phyloP scores from a whole-genome alignment of 1,140 invertebrate species.

The Diploscapter pachys region DNA sequence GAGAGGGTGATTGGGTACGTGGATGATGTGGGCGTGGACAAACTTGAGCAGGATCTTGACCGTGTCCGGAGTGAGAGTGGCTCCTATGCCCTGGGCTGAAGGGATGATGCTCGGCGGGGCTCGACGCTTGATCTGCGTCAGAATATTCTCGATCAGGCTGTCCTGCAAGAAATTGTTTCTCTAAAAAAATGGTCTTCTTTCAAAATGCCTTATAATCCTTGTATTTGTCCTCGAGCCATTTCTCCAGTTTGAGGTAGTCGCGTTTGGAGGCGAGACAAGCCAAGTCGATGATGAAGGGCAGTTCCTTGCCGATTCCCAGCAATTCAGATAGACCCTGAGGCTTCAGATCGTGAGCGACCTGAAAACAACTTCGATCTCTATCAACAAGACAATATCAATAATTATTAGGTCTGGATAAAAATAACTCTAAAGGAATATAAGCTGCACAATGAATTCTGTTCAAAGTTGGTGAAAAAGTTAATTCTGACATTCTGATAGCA shows the following conservation, averaged over 20 bases:
- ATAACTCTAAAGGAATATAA: too few relatives aligned
- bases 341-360: conserved; percentile 86
- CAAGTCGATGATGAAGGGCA: conserved; percentile 92
- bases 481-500: too few relatives aligned
- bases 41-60: background rate
- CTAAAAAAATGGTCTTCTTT: background rate
- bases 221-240: conserved; percentile 94
- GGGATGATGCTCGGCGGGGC: background rate
- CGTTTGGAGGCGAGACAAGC: conserved; percentile 89
- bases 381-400: too few relatives aligned
- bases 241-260: conserved; percentile 94
- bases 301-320: conserved; percentile 73
- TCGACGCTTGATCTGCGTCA: conserved; percentile 15
- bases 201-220: conserved; percentile 69
- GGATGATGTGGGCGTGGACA: conserved; percentile 5
- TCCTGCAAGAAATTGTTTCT: too few relatives aligned
- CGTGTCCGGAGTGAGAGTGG: conserved; percentile 16
- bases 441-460: too few relatives aligned
- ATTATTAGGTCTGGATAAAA: too few relatives aligned
- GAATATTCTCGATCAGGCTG: background rate
- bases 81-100: background rate
- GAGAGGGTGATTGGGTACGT: background rate
- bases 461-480: too few relatives aligned
- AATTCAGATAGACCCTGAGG: conserved; percentile 75
- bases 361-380: conserved; percentile 63